Conservation (phyloP, 2,113 vertebrate genomes). For the Rallus limicola region DNA sequence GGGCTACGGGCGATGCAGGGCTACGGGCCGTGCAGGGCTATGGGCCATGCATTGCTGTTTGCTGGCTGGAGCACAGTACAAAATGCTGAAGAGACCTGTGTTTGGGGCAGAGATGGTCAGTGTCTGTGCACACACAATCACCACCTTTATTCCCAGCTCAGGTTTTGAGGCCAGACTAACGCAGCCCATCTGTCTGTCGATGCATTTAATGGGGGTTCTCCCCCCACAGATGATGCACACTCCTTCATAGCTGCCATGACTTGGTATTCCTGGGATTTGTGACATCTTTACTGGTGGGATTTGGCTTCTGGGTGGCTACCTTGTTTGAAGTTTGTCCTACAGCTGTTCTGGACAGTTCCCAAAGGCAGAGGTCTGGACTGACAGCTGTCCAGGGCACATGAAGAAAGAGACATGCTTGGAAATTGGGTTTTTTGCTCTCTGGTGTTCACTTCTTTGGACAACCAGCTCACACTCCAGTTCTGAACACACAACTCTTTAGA, state of each 20-base stretch:
- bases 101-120: neutral
- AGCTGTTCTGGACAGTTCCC: neutral
- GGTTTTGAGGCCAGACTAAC: neutral
- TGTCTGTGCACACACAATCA: neutral
- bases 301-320: neutral
- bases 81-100: neutral
- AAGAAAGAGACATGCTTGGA: neutral
- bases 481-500: neutral
- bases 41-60: neutral
- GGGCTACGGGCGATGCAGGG: neutral
- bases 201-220: neutral
- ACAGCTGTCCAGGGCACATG: neutral
- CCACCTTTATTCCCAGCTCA: neutral
- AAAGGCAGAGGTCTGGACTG: neutral
- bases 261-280: neutral
- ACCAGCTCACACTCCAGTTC: neutral
- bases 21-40: neutral
- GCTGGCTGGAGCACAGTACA: neutral
- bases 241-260: neutral
- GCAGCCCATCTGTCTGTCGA: neutral
- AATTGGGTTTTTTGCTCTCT: neutral
- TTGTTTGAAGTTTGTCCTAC: neutral
- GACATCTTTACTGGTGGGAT: neutral
- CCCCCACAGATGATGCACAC: neutral
- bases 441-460: neutral